Evolutionary conservation across 2,113 vertebrate species (phyloP), one percentile per base, ranked within the genome.

Genomic region (Lates calcarifer): DNA sequence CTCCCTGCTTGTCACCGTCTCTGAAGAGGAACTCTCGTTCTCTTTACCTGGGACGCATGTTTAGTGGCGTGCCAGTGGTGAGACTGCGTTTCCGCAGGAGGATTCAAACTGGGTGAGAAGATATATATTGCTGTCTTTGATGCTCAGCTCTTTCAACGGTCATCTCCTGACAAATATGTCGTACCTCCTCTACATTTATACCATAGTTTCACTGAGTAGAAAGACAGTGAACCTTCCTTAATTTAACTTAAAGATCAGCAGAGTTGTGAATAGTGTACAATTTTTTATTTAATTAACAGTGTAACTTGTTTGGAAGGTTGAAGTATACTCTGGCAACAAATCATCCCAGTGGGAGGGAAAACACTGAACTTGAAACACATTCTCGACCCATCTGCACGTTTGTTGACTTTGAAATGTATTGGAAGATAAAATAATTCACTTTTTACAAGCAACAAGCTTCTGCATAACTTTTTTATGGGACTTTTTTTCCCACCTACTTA

Each of bases 31-130:
- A 98, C 47, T n/a, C 96, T 33, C 97, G 95, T 51, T 97, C 98
- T 9, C 93, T 99, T 61, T 98, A 99, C 88, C 94, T 99, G 85
- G 98, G 98, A 57, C 97, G 98, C 76, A 96, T 98, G 96, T 98
- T 99, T 93, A 98, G 97, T 0, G 96, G 95, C 0, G 95, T 95
- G 14, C 97, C 98, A 0, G 96, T 99, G 65, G 96, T 99, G 86
- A 93, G 95, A 61, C 95, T 98, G 15, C 96, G 96, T 68, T 99
- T 99, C 90, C 97, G 97, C 43, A 94, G 98, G 84, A 95, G 91
- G 56, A 95, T 97, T 61, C 96, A 94, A 4, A 98, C 96, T 0
- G 96, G 97, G 98, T 99, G 90, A 96, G 96, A 51, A 65, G 41
- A 31, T 63, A n/a, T n/a, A n/a, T 9, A 18, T 5, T 22, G n/a